Base-by-base conservation (phyloP, 2,888 invertebrate species). In the Sycophila texana region DNA sequence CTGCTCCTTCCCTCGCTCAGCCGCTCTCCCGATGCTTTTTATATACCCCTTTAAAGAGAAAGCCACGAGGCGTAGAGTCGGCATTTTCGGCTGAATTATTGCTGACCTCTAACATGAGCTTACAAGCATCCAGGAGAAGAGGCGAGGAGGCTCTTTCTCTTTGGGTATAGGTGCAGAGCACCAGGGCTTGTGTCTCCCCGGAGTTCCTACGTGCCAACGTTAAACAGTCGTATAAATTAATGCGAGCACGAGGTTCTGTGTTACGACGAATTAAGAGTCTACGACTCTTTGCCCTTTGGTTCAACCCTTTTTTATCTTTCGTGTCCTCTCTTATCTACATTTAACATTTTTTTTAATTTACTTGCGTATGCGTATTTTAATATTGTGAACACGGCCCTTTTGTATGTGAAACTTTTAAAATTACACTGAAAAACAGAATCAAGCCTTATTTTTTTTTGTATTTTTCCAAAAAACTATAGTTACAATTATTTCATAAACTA, bases 201-300 rank as follows among this genome's bases (percentile, higher is more conserved):
- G 75, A 68, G 77, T 78, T 72, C 77, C 80, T 81, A 83, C 85
- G 85, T 86, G 87, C 83, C 86, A 82, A 85, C 87, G 85, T 86
- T 87, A 87, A 86, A 87, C 87, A 87, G 85, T 83, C 86, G 87
- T 86, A 88, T 88, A 88, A 88, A 88, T 88, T 88, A 88, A 88
- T 88, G 87, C 88, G 14, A 82, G 82, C 83, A 84, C 83, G 83
- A 79, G 83, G 86, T 88, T 85, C 87, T 85, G 86, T 86, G 85
- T 87, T 86, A 85, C 86, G 83, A 83, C 39, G 39, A 39, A 39
- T 39, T 39, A 39, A 39, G 39, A 39, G 39, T 39, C 39, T 4
- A 7, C 3, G 7, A 39, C 39, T 39, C 39, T 7, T 30, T 39
- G 39, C 39, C 39, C 39, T 39, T 39, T 39, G 10, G 39, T 10